Evolutionary conservation across 2,797 vertebrate genomes (phyloP).

Genomic region (Phoxinus dragarum): DNA sequence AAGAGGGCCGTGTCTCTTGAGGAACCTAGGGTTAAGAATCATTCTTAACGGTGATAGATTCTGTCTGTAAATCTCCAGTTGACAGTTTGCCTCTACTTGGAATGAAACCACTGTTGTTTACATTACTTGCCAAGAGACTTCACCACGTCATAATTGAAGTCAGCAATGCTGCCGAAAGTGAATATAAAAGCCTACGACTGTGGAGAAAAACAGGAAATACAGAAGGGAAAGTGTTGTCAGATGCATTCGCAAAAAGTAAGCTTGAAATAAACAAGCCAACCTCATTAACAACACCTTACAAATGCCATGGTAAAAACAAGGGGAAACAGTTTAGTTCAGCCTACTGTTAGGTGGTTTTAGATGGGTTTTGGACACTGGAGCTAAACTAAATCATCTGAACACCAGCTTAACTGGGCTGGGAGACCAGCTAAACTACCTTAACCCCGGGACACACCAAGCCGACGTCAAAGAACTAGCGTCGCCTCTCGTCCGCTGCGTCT

Average conservation of each 20-base stretch:
- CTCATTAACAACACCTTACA: not conserved
- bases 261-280: constrained; percentile 6
- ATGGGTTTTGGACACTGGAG: not conserved
- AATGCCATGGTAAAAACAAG: not conserved
- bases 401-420: not conserved
- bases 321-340: not conserved
- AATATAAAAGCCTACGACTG: not conserved
- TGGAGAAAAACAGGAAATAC: not conserved
- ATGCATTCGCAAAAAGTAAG: not conserved
- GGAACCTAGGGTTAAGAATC: constrained; percentile 18
- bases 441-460: no score
- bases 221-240: not conserved
- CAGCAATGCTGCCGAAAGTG: not conserved
- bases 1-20: not conserved
- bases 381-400: not conserved
- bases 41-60: not conserved
- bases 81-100: constrained; percentile 1
- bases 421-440: not conserved
- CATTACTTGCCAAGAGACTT: constrained; percentile 25
- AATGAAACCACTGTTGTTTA: not conserved
- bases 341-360: no score
- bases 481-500: no score
- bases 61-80: constrained; percentile 23
- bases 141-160: constrained; percentile 22
- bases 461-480: no score